A percentile compares a stretch with the other conserved stretches of the same genome.
Evolutionary conservation across 2,797 vertebrate species (phyloP).

Genomic region (Eulemur mongoz): DNA sequence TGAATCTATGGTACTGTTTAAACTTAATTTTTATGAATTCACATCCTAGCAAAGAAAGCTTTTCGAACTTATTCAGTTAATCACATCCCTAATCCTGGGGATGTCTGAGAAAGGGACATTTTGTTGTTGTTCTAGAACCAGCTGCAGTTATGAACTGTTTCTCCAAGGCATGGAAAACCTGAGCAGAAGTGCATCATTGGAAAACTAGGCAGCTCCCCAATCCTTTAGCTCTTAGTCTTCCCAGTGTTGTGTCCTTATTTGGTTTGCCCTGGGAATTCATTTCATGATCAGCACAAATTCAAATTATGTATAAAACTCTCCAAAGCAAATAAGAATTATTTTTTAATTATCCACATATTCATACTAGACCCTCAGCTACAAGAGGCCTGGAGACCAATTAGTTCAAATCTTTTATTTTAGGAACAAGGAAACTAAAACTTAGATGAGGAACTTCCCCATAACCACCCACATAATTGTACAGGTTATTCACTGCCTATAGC

Average conservation of each 20-base stretch:
- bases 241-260: neutral
- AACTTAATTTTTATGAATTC: conserved; percentile 34
- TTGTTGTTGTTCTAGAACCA: neutral
- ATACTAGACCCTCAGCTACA: neutral
- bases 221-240: neutral
- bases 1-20: conserved; percentile 1
- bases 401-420: neutral
- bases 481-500: neutral
- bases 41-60: neutral
- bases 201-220: neutral
- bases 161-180: neutral
- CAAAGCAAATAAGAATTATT: neutral
- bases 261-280: neutral
- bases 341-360: conserved; percentile 14
- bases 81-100: neutral
- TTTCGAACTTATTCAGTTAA: conserved; percentile 11
- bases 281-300: conserved; percentile 20
- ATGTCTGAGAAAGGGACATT: neutral
- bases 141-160: neutral
- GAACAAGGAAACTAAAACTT: neutral
- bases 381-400: neutral
- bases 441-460: neutral
- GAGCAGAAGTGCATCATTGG: neutral
- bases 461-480: neutral
- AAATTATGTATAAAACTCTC: neutral